Base-by-base conservation (phyloP, 2,888 invertebrate species). In the Ochropleura leucogaster region DNA sequence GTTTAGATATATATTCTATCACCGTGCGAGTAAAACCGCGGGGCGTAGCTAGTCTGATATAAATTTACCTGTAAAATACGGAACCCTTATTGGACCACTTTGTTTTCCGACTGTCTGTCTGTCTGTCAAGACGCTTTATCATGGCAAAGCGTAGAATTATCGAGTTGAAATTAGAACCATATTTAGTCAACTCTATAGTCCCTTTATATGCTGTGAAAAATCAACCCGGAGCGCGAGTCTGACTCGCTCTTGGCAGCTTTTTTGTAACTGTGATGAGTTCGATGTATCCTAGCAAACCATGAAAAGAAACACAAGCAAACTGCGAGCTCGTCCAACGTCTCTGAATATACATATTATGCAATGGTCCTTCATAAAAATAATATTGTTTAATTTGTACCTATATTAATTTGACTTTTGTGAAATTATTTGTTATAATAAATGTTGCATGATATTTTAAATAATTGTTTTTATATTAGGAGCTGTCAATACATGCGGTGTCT, bases 401-500 rank as follows among this genome's bases (percentile, higher is more conserved):
- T 16, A n/a, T 57, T 40, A 20, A n/a, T 30, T n/a, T 16, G 16
- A 7, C 44, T 18, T 44, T 70, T 14, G 10, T 20, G 14, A 53
- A 12, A n/a, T 4, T 20, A 9, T 62, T 44, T n/a, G n/a, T 46
- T 62, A 10, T 7, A 20, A 20, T 63, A n/a, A 20, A n/a, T 12
- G 63, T 63, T 40, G 3, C 59, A 57, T 63, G 18, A 64, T n/a
- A 18, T 4, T 4, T 47, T 42, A 51, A 40, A 0, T 12, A 0
- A 49, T 46, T 20, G 46, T 65, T 85, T 84, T 87, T 79, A 79
- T 59, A 84, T 20, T 89, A 96, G 96, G 96, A 96, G 91, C 92
- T 96, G 90, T 93, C 95, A 8, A 94, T 96, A 80, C 96, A 96
- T 68, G 93, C 95, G 42, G 95, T 95, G 79, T 93, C 96, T 16